Evolutionary conservation across 2,888 invertebrate genomes (phyloP).

Genomic region (Hyalella azteca): DNA sequence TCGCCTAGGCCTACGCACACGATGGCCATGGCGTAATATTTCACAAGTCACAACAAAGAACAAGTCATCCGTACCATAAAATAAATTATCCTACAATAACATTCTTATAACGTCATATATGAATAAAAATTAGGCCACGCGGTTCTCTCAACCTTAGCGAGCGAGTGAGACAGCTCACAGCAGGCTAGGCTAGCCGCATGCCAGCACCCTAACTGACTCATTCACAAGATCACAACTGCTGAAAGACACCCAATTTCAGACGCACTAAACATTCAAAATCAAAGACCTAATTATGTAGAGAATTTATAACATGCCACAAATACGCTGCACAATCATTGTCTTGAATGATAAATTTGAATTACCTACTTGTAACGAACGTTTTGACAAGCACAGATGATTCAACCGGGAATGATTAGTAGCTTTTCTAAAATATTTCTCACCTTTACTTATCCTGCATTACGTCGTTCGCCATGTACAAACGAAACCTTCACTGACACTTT

Average conservation of each 20-base stretch:
- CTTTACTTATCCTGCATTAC: neutral
- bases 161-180: neutral
- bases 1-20: neutral
- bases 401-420: neutral
- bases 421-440: slow-evolving; percentile 14
- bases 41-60: neutral
- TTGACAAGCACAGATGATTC: slow-evolving; percentile 14
- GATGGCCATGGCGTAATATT: neutral
- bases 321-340: neutral
- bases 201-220: neutral
- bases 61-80: neutral
- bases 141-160: neutral
- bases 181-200: neutral
- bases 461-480: neutral
- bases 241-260: no score
- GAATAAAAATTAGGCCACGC: neutral
- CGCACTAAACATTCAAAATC: no score
- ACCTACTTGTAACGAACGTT: slow-evolving; percentile 6
- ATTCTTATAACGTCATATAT: neutral
- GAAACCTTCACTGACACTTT: neutral
- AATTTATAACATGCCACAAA: neutral
- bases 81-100: neutral
- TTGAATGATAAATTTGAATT: neutral
- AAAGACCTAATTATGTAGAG: neutral
- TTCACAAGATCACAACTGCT: neutral